phyloP scores from a whole-genome alignment of 2,888 invertebrate species.

The Mesorhabditis spiculigera region DNA sequence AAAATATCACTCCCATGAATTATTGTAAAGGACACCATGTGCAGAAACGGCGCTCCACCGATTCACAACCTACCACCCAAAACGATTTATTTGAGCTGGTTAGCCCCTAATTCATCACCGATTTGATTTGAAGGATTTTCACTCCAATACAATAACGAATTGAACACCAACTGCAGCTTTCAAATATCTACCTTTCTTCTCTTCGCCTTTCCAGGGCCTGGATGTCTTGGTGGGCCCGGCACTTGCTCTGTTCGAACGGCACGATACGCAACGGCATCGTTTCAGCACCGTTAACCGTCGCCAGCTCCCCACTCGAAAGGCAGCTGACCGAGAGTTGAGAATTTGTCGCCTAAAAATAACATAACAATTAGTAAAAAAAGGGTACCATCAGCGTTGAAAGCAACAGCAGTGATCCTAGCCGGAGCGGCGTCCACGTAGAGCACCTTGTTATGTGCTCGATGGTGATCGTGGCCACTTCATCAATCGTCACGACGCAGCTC shows the following conservation, averaged over 20 bases:
- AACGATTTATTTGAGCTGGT: no score
- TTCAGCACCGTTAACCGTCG: conserved; percentile 19
- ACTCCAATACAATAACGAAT: no score
- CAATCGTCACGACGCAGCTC: conserved; percentile 88
- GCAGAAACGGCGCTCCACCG: no score
- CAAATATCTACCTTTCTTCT: conserved; percentile 34
- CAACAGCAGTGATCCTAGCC: conserved; percentile 85
- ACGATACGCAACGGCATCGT: conserved; percentile 46
- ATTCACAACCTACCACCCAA: no score
- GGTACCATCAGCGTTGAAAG: conserved; percentile 67
- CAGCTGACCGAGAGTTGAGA: conserved; percentile 84
- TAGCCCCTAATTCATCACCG: no score
- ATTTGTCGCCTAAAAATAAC: conserved; percentile 74
- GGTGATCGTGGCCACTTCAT: conserved; percentile 76
- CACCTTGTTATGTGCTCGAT: conserved; percentile 86
- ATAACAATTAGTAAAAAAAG: neutral
- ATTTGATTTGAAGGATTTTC: no score
- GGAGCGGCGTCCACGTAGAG: conserved; percentile 93
- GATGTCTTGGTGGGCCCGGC: conserved; percentile 48
- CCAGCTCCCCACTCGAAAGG: conserved; percentile 77
- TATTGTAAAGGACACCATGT: no score
- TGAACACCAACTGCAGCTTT: conserved; percentile 6
- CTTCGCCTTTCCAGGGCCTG: conserved; percentile 40
- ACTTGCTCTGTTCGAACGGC: conserved; percentile 50
- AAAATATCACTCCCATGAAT: no score